Base-by-base conservation (phyloP, 2,888 invertebrate genomes). In the Noctuana brunneofusca region DNA sequence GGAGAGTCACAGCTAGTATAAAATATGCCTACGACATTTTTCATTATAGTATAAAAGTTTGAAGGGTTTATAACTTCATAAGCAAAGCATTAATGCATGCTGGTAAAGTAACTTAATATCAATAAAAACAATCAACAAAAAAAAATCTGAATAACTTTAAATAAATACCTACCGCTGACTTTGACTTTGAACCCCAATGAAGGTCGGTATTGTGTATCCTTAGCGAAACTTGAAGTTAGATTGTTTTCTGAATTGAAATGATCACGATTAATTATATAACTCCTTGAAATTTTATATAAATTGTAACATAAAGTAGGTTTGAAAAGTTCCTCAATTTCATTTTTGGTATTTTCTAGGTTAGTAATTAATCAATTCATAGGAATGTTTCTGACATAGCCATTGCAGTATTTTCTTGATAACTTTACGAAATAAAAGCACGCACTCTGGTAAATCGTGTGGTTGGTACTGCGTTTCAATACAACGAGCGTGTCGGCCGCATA, bases 391-490 rank as follows among this genome's bases (percentile, higher is more conserved):
- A 22, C 12, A 22, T 20, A 48, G 1, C 2, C 11, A 32, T 9
- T 2, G 32, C 5, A 32, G 9, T 32, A 32, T n/a, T n/a, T n/a
- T 30, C 1, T 43, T 16, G 16, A 43, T 43, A 48, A 12, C 12
- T 4, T 32, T 5, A 22, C 35, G 16, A 24, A 30, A 48, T n/a
- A 41, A 30, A 27, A 30, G 18, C 58, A 3, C 53, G 54, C 60
- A 48, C 60, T 58, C 58, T 32, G 6, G 20, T 35, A 24, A 55
- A 22, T 24, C 48, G 49, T 41, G 24, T 5, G 35, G 35, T 12
- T 46, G 50, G 48, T 22, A 12, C 50, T 41, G 52, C 53, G 50
- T 64, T 59, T 56, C 57, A 55, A 65, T 65, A 59, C 67, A 62
- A 30, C 52, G 18, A 16, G 22, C 65, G 55, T 52, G 63, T 64